These are phyloP conservation scores for Taenioides sp. DNA, from an alignment of 2,797 vertebrate species.

Conservation along the genomic window DNA sequence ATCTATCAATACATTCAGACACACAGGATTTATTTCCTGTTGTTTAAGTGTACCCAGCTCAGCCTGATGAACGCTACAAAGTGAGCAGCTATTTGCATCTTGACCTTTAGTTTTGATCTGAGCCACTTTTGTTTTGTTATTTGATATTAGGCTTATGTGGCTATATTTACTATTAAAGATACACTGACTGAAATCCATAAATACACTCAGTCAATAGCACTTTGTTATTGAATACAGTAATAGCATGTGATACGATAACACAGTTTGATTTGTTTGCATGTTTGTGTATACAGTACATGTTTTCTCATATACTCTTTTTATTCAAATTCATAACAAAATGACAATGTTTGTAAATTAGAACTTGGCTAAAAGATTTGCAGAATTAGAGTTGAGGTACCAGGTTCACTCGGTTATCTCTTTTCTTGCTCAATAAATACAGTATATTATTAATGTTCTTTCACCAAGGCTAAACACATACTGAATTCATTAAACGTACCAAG, in stretches of 20 bases:
- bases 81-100: conserved; percentile 5
- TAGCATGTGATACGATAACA: background rate
- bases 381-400: too few relatives aligned
- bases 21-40: conserved; percentile 15
- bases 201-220: background rate
- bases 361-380: background rate
- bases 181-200: background rate
- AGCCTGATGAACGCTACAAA: conserved; percentile 10
- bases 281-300: too few relatives aligned
- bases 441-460: background rate
- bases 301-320: too few relatives aligned
- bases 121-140: background rate
- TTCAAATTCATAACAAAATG: too few relatives aligned
- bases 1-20: conserved; percentile 39
- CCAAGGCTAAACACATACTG: background rate
- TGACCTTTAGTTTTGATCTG: conserved; percentile 4
- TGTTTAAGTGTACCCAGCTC: background rate
- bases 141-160: background rate
- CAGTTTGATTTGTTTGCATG: too few relatives aligned
- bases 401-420: too few relatives aligned
- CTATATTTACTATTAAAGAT: background rate
- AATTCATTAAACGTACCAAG: too few relatives aligned
- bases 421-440: too few relatives aligned
- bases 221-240: background rate
- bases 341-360: background rate